Percentiles rank a stretch among this genome's conserved stretches.
These are phyloP conservation scores for Puma concolor DNA, from an alignment of 2,113 vertebrate genomes.

Conservation along the genomic window DNA sequence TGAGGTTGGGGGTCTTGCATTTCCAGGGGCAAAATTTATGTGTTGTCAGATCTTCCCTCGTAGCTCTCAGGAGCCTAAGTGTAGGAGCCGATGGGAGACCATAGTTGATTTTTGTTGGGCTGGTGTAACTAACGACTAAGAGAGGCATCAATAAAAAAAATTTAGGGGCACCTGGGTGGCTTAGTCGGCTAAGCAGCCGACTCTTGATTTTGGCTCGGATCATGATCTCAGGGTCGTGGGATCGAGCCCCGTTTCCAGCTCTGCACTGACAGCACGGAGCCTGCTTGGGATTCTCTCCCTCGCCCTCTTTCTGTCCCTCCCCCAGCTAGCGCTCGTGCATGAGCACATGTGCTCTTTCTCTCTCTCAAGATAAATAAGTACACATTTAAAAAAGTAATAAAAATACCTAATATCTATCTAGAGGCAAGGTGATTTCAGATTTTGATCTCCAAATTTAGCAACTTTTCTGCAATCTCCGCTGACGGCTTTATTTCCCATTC, in stretches of 20 bases:
- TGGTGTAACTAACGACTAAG: neutral
- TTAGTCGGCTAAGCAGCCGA: neutral
- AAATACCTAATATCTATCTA: neutral
- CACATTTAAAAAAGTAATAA: no score
- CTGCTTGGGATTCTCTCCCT: neutral
- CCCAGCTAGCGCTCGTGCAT: no score
- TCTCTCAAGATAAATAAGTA: no score
- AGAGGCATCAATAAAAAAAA: neutral
- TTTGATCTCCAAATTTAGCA: slow-evolving; percentile 33
- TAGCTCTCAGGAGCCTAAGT: neutral
- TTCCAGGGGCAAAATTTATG: slow-evolving; percentile 9
- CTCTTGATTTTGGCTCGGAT: neutral
- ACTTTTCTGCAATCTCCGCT: neutral
- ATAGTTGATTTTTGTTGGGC: slow-evolving; percentile 4
- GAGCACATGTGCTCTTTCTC: no score
- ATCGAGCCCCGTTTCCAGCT: neutral
- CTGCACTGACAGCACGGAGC: neutral
- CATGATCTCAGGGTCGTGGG: neutral
- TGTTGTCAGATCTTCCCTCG: slow-evolving; percentile 21
- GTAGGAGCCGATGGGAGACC: neutral
- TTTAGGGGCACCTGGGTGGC: neutral
- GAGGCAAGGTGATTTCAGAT: slow-evolving; percentile 37
- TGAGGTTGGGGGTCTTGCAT: neutral
- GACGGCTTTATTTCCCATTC: slow-evolving; percentile 20
- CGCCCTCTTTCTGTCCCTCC: neutral